phyloP scores from a whole-genome alignment of 2,888 invertebrate species.

The Hirudinaria manillensis region DNA sequence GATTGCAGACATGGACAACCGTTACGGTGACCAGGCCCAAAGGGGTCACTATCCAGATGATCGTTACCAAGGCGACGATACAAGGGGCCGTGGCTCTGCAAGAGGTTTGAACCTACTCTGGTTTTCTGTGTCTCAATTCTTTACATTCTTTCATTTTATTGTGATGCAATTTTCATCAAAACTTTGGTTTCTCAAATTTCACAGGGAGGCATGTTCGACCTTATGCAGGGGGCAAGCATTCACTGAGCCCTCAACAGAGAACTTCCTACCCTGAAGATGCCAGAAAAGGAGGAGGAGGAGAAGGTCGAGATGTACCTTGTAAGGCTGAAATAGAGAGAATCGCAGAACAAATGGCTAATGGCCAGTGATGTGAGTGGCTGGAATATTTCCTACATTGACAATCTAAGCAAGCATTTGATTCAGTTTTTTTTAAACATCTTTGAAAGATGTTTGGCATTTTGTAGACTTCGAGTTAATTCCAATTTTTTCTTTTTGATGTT shows the following conservation, averaged over 20 bases:
- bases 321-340: slow-evolving; percentile 16
- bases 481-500: too few relatives aligned
- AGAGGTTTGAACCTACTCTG: not conserved
- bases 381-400: not conserved
- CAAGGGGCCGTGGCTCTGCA: slow-evolving; percentile 9
- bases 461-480: too few relatives aligned
- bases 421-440: too few relatives aligned
- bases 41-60: slow-evolving; percentile 11
- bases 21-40: not conserved
- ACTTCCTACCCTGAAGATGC: not conserved
- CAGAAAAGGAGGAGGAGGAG: slow-evolving; percentile 11
- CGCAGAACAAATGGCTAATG: slow-evolving; percentile 16
- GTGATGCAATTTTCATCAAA: not conserved
- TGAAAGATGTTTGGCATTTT: too few relatives aligned
- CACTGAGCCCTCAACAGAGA: not conserved
- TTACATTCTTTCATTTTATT: not conserved
- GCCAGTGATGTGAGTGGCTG: slow-evolving; percentile 19
- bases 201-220: slow-evolving; percentile 7
- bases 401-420: too few relatives aligned
- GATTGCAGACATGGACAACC: not conserved
- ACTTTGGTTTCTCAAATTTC: not conserved
- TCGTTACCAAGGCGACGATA: slow-evolving; percentile 10
- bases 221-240: slow-evolving; percentile 2
- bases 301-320: slow-evolving; percentile 9
- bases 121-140: not conserved